phyloP scores from a whole-genome alignment of 2,113 vertebrate genomes.

The Tragelaphus buxtoni region DNA sequence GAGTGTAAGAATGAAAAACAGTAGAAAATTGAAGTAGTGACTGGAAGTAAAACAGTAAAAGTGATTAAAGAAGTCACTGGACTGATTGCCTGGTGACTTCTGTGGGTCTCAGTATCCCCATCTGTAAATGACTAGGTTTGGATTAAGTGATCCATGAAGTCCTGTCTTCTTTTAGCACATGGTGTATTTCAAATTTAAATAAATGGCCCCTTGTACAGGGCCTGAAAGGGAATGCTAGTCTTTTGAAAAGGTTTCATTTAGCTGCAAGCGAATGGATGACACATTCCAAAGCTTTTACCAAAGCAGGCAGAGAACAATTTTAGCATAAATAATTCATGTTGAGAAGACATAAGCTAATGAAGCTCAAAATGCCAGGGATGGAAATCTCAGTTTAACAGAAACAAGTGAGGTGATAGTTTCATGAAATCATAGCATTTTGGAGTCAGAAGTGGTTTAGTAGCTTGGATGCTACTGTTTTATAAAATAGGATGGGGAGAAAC shows the following conservation, averaged over 20 bases:
- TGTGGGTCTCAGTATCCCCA: neutral
- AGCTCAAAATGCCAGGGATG: constrained; percentile 16
- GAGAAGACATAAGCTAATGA: constrained; percentile 40
- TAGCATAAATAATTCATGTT: constrained; percentile 56
- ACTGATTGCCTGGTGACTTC: neutral
- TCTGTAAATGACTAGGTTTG: neutral
- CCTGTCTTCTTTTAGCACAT: neutral
- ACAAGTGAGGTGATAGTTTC: neutral
- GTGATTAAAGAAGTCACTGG: neutral
- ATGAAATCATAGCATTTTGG: neutral
- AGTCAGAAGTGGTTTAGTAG: neutral
- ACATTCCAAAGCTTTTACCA: constrained; percentile 21
- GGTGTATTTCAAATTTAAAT: neutral
- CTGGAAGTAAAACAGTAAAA: neutral
- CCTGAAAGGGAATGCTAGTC: neutral
- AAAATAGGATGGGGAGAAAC: neutral
- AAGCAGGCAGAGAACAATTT: constrained; percentile 12
- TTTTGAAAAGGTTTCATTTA: constrained; percentile 53
- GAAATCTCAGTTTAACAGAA: constrained; percentile 29
- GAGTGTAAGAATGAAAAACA: neutral
- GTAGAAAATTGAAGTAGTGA: neutral
- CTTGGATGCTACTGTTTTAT: neutral
- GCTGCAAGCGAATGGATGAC: constrained; percentile 30
- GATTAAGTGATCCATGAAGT: neutral
- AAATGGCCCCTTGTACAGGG: neutral